phyloP scores from a whole-genome alignment of 2,888 invertebrate species.

The Xestia sexstrigata region DNA sequence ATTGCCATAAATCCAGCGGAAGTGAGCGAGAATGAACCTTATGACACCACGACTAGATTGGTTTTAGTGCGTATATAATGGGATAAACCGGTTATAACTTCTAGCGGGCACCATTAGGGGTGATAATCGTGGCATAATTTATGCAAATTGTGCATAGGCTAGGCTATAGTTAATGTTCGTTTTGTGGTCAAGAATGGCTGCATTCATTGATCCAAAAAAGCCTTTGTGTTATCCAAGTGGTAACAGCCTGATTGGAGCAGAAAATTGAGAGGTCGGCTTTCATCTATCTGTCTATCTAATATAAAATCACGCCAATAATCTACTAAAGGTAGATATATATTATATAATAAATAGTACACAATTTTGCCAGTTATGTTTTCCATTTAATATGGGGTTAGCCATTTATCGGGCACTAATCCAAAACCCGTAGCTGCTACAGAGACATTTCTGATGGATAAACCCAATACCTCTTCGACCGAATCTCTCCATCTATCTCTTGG shows the following conservation, averaged over 20 bases:
- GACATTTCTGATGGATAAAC: not conserved
- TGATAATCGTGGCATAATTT: slow-evolving; percentile 79
- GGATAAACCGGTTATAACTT: slow-evolving; percentile 55
- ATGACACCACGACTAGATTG: slow-evolving; percentile 21
- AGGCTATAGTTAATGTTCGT: slow-evolving; percentile 35
- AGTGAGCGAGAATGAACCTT: slow-evolving; percentile 69
- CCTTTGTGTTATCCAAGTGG: slow-evolving; percentile 19
- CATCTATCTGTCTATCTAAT: not conserved
- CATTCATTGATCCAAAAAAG: slow-evolving; percentile 14
- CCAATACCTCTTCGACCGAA: not conserved
- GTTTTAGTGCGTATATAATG: slow-evolving; percentile 34
- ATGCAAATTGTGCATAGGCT: slow-evolving; percentile 77
- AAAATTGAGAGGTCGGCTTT: not conserved
- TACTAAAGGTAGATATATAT: not conserved
- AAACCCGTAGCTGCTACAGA: not conserved
- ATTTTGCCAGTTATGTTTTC: not conserved
- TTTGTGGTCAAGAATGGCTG: slow-evolving; percentile 9
- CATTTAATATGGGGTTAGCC: not conserved
- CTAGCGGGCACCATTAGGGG: slow-evolving; percentile 72
- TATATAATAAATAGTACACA: not conserved
- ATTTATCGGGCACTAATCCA: not conserved
- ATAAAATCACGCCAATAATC: not conserved
- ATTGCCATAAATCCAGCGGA: slow-evolving; percentile 60
- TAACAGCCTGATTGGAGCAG: not conserved
- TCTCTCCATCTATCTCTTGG: too few relatives aligned